Conservation (phyloP, 2,888 invertebrate species). For the Osmoderma eremita region DNA sequence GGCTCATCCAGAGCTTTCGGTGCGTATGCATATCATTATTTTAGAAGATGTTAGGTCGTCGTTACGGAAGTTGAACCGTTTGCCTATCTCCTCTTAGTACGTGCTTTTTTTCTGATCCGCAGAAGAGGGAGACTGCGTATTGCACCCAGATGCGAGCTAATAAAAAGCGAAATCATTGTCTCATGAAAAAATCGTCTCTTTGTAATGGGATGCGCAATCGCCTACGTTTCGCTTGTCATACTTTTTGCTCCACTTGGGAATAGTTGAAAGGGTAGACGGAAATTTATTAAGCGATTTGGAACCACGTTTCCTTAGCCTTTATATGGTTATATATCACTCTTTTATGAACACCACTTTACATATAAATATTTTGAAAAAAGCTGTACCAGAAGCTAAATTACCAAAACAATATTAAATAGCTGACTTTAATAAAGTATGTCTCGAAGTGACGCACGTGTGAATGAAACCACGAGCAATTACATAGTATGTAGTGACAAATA, state of each 20-base stretch:
- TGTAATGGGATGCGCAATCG: constrained; percentile 32
- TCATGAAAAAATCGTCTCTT: constrained; percentile 35
- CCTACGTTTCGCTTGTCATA: constrained; percentile 26
- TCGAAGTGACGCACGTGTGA: too few species aligned
- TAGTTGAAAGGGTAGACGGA: constrained; percentile 3
- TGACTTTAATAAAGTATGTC: too few species aligned
- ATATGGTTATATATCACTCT: constrained; percentile 11
- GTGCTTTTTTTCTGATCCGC: not conserved
- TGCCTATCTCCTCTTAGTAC: constrained; percentile 12
- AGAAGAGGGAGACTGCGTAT: constrained; percentile 17
- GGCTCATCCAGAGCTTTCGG: constrained; percentile 30
- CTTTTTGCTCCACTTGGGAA: constrained; percentile 8
- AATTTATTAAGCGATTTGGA: constrained; percentile 31
- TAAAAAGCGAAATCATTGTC: constrained; percentile 34
- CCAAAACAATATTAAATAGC: too few species aligned
- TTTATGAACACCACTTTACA: constrained; percentile 17
- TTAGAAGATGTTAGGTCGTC: constrained; percentile 27
- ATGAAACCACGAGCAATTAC: too few species aligned
- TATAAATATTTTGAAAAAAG: not conserved
- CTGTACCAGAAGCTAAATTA: too few species aligned
- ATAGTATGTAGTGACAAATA: too few species aligned
- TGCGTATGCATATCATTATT: constrained; percentile 37
- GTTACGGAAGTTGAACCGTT: constrained; percentile 32
- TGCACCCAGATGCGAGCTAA: constrained; percentile 38
- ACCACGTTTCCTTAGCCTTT: constrained; percentile 14